Percentiles rank a stretch among this genome's conserved stretches.
phyloP scores from a whole-genome alignment of 2,888 invertebrate species.

The Andrena bicolor region DNA sequence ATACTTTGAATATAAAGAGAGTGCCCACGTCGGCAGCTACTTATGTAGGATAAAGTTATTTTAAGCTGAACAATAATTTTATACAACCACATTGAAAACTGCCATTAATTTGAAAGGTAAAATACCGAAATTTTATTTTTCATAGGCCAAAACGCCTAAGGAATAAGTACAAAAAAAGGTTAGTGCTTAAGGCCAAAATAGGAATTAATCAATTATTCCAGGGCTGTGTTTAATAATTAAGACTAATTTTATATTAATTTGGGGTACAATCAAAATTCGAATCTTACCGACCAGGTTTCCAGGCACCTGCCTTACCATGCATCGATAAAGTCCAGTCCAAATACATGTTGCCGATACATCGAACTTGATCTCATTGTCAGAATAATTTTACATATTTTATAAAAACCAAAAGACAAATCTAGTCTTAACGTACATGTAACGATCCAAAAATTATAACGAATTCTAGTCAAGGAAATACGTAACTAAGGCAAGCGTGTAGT shows the following conservation, averaged over 20 bases:
- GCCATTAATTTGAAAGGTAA: not conserved
- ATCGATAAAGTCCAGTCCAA: constrained; percentile 5
- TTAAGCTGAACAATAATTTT: not conserved
- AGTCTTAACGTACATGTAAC: not conserved
- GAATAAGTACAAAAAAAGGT: constrained; percentile 7
- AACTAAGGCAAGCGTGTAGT: constrained; percentile 28
- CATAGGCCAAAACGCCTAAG: not conserved
- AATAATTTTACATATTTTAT: not conserved
- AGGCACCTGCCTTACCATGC: not conserved
- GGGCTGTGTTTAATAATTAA: constrained; percentile 73
- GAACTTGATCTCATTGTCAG: not conserved
- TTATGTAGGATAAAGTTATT: constrained; percentile 14
- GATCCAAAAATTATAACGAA: not conserved
- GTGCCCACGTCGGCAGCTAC: constrained; percentile 40
- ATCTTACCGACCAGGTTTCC: constrained; percentile 5
- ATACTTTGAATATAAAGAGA: not conserved
- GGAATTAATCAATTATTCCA: constrained; percentile 63
- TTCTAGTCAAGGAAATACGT: constrained; percentile 24
- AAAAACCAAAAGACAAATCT: not conserved
- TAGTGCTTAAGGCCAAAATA: constrained; percentile 5
- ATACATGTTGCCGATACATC: not conserved
- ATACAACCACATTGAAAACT: not conserved
- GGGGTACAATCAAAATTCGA: constrained; percentile 59
- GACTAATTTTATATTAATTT: constrained; percentile 15
- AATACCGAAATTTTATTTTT: not conserved